Evolutionary conservation across 1,140 invertebrate genomes (phyloP).

Genomic region (Eriocheir sinensis): DNA sequence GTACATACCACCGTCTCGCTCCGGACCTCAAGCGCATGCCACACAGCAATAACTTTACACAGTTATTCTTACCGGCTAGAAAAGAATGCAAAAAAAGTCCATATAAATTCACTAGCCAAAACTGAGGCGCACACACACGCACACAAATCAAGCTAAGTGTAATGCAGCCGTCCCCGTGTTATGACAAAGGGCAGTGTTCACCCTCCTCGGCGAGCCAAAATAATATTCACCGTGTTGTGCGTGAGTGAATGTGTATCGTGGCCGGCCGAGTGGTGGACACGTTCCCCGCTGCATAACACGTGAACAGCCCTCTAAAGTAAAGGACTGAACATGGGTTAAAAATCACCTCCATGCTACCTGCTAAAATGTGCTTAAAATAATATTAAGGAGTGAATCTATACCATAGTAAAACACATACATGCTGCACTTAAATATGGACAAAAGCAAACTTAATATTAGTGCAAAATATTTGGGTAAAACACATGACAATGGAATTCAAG

Average conservation of each 20-base stretch:
- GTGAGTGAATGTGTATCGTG: not conserved
- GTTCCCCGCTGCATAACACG: not conserved
- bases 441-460: not conserved
- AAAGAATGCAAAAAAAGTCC: slow-evolving; percentile 53
- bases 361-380: not conserved
- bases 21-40: slow-evolving; percentile 28
- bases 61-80: slow-evolving; percentile 75
- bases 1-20: slow-evolving; percentile 58
- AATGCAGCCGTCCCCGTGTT: not conserved
- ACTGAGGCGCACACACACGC: not conserved
- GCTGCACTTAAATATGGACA: slow-evolving; percentile 33
- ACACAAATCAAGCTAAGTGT: not conserved
- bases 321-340: not conserved
- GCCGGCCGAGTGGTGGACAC: not conserved
- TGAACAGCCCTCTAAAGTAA: not conserved
- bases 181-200: not conserved
- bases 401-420: slow-evolving; percentile 41
- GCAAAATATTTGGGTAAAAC: not conserved
- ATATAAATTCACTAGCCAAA: slow-evolving; percentile 49
- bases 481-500: not conserved
- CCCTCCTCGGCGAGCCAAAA: not conserved
- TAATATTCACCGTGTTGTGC: not conserved
- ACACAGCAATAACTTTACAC: slow-evolving; percentile 67
- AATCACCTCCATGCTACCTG: not conserved
- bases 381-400: not conserved